These are phyloP conservation scores for Amphiprion ocellaris DNA, from an alignment of 2,113 vertebrate genomes.

Conservation along the genomic window DNA sequence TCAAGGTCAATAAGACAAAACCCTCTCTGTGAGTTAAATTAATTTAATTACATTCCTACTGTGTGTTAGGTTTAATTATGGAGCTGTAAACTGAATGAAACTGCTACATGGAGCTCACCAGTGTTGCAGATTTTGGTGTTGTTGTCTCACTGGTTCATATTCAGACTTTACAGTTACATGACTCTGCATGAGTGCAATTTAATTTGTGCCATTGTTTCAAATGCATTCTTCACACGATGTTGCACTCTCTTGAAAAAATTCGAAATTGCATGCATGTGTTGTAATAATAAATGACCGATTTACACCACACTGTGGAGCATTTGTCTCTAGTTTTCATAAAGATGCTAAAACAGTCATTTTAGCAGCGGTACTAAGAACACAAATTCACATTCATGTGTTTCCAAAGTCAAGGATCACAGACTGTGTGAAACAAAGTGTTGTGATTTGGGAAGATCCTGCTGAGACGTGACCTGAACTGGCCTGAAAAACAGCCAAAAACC, in stretches of 20 bases:
- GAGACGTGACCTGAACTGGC: constrained; percentile 13
- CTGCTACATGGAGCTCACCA: too few relatives aligned
- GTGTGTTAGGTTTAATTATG: too few relatives aligned
- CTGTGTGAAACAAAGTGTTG: background rate
- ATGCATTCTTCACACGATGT: constrained; percentile 36
- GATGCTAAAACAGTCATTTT: background rate
- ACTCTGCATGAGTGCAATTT: constrained; percentile 1
- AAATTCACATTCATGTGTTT: background rate
- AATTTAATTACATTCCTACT: background rate
- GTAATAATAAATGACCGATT: constrained; percentile 48
- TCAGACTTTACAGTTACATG: background rate
- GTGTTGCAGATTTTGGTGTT: background rate
- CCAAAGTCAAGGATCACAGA: background rate
- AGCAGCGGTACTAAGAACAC: background rate
- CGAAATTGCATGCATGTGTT: constrained; percentile 33
- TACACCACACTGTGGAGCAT: background rate
- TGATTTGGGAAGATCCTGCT: constrained; percentile 12
- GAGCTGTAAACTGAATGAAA: too few relatives aligned
- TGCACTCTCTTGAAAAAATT: constrained; percentile 55
- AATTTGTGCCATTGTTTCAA: constrained; percentile 52
- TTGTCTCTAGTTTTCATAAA: background rate
- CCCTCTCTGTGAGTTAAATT: background rate
- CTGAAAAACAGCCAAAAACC: constrained; percentile 17
- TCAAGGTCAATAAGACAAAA: background rate
- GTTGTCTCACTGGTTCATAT: background rate